Base-by-base conservation (phyloP, 2,888 invertebrate species). In the Pandemis heparana region DNA sequence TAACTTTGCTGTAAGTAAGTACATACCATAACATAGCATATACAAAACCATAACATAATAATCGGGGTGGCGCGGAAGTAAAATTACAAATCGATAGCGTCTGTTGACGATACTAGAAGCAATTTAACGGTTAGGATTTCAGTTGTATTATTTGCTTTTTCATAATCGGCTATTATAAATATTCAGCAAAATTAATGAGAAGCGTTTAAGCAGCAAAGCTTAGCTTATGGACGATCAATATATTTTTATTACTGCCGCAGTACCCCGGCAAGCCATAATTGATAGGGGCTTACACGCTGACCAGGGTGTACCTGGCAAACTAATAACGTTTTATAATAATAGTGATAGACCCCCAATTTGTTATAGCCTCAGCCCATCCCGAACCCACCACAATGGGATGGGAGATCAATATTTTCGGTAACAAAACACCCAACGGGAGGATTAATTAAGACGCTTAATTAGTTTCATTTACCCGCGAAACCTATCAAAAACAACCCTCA, bases 381-480 rank as follows among this genome's bases (percentile, higher is more conserved):
- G 77, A 80, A 79, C 69, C 53, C 62, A 51, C 76, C 79, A 80
- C 80, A 83, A 79, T 80, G 76, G 83, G 81, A 82, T 82, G 83
- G 84, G 81, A 86, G 89, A 90, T 90, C 89, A 88, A 90, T 89
- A 91, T 88, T 90, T 89, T 87, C 86, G 81, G 91, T 87, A 92
- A 92, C 89, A 88, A 87, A 88, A 91, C 88, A 88, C 91, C 87
- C 87, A 86, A 89, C 87, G 85, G 87, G 81, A 85, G 89, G 89
- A 91, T 92, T 91, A 91, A 93, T 92, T 92, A 92, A 91, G 91
- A 90, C 88, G 87, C 87, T 90, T 89, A 92, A 92, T 92, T 92
- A 92, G 90, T 89, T 92, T 92, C 88, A 88, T 91, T 92, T 90
- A 91, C 90, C 89, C 85, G 81, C 81, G 89, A 89, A 89, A 88